Evolutionary conservation across 1,140 invertebrate genomes (phyloP).

Genomic region (Dryas iulia): DNA sequence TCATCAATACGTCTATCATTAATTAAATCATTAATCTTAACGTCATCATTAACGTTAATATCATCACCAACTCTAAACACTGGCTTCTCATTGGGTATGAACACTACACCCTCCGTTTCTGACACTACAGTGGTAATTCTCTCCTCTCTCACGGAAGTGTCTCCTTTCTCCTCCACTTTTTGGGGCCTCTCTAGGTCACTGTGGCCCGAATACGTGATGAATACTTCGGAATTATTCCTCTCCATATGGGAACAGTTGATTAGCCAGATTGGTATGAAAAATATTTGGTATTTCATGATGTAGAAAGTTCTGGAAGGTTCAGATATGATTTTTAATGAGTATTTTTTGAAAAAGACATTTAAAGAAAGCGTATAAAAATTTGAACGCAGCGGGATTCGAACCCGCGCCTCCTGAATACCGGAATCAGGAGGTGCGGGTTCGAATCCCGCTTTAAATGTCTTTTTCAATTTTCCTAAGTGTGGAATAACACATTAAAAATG

Average conservation of each 20-base stretch:
- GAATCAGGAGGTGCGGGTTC: too few relatives aligned
- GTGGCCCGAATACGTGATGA: constrained; percentile 44
- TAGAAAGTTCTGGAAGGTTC: too few relatives aligned
- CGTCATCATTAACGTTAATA: constrained; percentile 34
- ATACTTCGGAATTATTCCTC: constrained; percentile 42
- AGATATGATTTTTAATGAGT: too few relatives aligned
- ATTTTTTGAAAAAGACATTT: too few relatives aligned
- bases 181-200: constrained; percentile 36
- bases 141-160: not conserved
- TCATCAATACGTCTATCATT: constrained; percentile 21
- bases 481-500: too few relatives aligned
- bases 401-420: too few relatives aligned
- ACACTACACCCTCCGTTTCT: constrained; percentile 37
- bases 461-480: too few relatives aligned
- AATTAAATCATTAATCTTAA: constrained; percentile 37
- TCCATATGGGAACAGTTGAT: constrained; percentile 26
- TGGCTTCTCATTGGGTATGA: constrained; percentile 49
- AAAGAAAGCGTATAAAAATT: too few relatives aligned
- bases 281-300: constrained; percentile 20
- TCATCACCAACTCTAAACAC: constrained; percentile 33
- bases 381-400: too few relatives aligned
- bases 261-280: constrained; percentile 26
- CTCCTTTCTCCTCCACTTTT: constrained; percentile 5
- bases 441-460: too few relatives aligned
- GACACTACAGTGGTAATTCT: constrained; percentile 3